Evolutionary conservation across 2,888 invertebrate species (phyloP), one percentile per base, ranked within the genome.

Genomic region (Drosophila phalerata): DNA sequence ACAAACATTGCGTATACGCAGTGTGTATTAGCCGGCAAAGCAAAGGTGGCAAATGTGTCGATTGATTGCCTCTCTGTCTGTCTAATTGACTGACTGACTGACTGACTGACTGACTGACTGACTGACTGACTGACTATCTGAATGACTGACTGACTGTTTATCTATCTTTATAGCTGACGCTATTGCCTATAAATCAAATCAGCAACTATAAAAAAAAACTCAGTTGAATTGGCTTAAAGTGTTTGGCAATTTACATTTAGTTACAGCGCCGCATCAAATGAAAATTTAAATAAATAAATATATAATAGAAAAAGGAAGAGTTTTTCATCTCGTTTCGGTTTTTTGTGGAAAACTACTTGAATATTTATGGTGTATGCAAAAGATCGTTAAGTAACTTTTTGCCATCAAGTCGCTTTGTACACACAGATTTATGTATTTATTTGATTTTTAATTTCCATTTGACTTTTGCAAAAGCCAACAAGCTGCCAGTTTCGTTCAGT

Each of bases 141-240:
- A 38, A 37, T 9, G 13, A 17, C n/a, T 40, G 38, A 28, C 5
- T 28, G 28, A 28, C 6, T 30, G 8, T 60, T 47, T 38, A 15
- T 58, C 57, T 48, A 30, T 51, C 55, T 47, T 51, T 60, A 60
- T 63, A 57, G 67, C 83, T 83, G 83, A 72, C 71, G 83, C 73
- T 80, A 79, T 61, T 69, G 63, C 63, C 52, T 72, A 81, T 83
- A 85, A 85, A 84, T 85, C 84, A 81, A 83, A 83, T 81, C 55
- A 55, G 63, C 67, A 79, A 79, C 80, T 73, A 84, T 80, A 81
- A 70, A 69, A 81, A 70, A 69, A 76, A 40, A 56, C 51, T 48
- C 56, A 66, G 43, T 40, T 52, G 38, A 64, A 73, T 45, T 57
- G 34, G 32, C 13, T 38, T 38, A 61, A 67, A 49, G 53, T 58